Percentiles rank a stretch among this genome's conserved stretches.
Conservation (phyloP, 2,888 invertebrate genomes). For the Blera fallax region DNA sequence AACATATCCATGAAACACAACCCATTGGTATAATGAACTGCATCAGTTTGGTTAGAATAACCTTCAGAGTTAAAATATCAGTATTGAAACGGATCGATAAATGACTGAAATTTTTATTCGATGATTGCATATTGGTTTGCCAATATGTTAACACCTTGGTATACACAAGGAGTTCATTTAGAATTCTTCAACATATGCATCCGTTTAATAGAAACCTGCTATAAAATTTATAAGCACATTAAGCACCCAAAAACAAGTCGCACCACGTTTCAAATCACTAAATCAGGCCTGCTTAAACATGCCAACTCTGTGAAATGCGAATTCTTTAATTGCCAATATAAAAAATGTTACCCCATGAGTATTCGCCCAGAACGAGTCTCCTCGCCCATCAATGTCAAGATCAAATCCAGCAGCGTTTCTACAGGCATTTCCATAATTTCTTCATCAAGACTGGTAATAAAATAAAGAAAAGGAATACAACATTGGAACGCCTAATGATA, state of each 20-base stretch:
- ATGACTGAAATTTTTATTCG: not conserved
- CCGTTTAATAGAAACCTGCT: not conserved
- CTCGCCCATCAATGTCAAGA: not conserved
- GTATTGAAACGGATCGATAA: not conserved
- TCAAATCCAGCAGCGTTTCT: slow-evolving; percentile 10
- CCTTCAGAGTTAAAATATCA: not conserved
- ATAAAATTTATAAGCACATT: not conserved
- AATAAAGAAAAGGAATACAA: slow-evolving; percentile 15
- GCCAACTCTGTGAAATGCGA: slow-evolving; percentile 1
- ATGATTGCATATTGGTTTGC: not conserved
- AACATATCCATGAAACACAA: not conserved
- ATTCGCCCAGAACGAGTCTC: not conserved
- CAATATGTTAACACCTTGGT: not conserved
- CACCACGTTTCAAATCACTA: slow-evolving; percentile 9
- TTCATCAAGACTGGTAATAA: slow-evolving; percentile 34
- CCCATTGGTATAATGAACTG: not conserved
- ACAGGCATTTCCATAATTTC: slow-evolving; percentile 48
- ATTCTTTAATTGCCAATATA: slow-evolving; percentile 19
- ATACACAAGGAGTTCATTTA: not conserved
- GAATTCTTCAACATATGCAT: not conserved
- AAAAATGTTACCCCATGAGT: slow-evolving; percentile 3
- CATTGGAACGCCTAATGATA: slow-evolving; percentile 32
- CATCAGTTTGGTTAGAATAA: not conserved
- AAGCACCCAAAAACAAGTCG: not conserved
- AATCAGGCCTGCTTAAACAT: slow-evolving; percentile 17